Conservation (phyloP, 2,888 invertebrate genomes). For the Drosophila kuntzei region DNA sequence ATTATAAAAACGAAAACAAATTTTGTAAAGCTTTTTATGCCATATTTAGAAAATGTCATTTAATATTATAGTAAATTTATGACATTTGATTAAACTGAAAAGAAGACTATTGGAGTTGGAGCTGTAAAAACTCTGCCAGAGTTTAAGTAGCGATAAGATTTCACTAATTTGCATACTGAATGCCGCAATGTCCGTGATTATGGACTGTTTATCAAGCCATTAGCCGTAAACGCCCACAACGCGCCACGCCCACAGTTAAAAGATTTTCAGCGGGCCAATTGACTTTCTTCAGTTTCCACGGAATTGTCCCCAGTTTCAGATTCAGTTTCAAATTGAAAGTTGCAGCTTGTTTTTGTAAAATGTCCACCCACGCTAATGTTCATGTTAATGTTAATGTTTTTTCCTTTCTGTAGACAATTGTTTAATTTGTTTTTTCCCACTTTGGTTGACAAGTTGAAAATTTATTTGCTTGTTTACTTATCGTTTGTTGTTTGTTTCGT, state of each 20-base stretch:
- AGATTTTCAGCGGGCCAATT: slow-evolving; percentile 1
- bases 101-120: not conserved
- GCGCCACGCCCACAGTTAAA: slow-evolving; percentile 10
- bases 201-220: slow-evolving; percentile 48
- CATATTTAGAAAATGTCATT: not conserved
- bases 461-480: slow-evolving; percentile 42
- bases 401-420: slow-evolving; percentile 16
- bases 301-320: slow-evolving; percentile 4
- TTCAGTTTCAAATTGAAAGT: slow-evolving; percentile 9
- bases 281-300: slow-evolving; percentile 31
- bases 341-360: slow-evolving; percentile 16
- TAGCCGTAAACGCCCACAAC: slow-evolving; percentile 57
- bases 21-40: not conserved
- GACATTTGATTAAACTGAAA: not conserved
- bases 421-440: slow-evolving; percentile 37
- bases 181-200: slow-evolving; percentile 29
- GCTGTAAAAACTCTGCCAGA: slow-evolving; percentile 20
- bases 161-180: slow-evolving; percentile 55
- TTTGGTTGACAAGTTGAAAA: slow-evolving; percentile 37
- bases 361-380: slow-evolving; percentile 27
- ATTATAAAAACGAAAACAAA: not conserved
- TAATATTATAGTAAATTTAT: slow-evolving; percentile 4
- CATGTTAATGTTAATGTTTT: slow-evolving; percentile 13
- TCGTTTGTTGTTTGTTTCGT: slow-evolving; percentile 13
- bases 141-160: slow-evolving; percentile 43